Evolutionary conservation across 2,797 vertebrate species (phyloP), one percentile per base, ranked within the genome.

Genomic region (Lagodon rhomboides): DNA sequence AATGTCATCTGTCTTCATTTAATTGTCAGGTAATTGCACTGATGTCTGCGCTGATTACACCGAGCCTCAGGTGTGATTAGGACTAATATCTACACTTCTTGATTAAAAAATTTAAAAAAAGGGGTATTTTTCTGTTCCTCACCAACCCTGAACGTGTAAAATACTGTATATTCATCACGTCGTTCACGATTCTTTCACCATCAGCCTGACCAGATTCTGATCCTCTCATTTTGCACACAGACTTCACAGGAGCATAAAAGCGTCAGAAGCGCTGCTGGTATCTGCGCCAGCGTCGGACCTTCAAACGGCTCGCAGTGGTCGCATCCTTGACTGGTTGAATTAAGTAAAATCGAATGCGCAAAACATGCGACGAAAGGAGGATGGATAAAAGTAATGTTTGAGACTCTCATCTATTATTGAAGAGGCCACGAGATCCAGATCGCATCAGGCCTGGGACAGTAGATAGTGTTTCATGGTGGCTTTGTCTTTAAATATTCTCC

Each of bases 401-500:
- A 88, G 85, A 78, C 69, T 41, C 92, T 95, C 91, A 95, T 95
- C 89, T 92, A 96, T 96, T 95, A 95, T 96, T 95, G 90, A 95
- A 84, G 85, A 76, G 84, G 85, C 84, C 87, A 87, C 79, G 74
- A 91, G 91, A 89, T 90, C 86, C 82, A 89, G 89, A 93, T 92
- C 85, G 65, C 84, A 90, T 89, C 86, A 80, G 92, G 90, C 83
- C 90, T 82, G 91, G 90, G 90, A 90, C 87, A 85, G 92, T 92
- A 94, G 94, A 95, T 95, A 90, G 88, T 91, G 94, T 95, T 95
- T 95, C 95, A 95, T 85, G 87, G 88, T 88, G 93, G 85, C 87
- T 93, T 88, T 94, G 94, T 93, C 94, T 95, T 94, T 95, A 95
- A 95, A 96, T 96, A 95, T 95, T 95, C 94, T 72, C 93, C 84